Evolutionary conservation across 64 coral and sea anemone genomes (phyloP).

Genomic region (Platygyra sinensis): DNA sequence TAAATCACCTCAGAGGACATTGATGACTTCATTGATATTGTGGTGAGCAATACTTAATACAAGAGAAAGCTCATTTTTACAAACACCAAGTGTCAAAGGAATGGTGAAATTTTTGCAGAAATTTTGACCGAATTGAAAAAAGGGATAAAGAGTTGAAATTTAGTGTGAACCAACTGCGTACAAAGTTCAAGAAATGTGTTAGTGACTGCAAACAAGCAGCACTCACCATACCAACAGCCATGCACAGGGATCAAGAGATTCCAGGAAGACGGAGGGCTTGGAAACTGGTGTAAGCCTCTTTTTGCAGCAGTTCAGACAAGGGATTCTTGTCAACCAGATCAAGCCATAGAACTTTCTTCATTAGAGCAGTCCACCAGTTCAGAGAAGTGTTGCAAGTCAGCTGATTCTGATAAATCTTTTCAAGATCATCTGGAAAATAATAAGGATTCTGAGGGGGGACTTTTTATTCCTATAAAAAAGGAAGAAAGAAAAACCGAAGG

Average conservation of each 20-base stretch:
- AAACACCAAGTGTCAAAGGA: constrained; percentile 48
- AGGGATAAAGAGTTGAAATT: constrained; percentile 31
- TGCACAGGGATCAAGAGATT: constrained; percentile 59
- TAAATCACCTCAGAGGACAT: constrained; percentile 41
- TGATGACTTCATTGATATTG: constrained; percentile 49
- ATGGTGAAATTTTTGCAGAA: constrained; percentile 37
- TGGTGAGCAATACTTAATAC: constrained; percentile 45
- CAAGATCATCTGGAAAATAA: constrained; percentile 24
- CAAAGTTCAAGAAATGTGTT: constrained; percentile 50
- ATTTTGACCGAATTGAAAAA: constrained; percentile 40
- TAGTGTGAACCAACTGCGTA: constrained; percentile 35
- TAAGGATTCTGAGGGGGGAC: constrained; percentile 12
- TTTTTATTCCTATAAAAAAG: constrained; percentile 21
- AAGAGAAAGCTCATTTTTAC: constrained; percentile 41
- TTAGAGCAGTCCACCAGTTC: constrained; percentile 36
- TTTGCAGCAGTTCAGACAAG: constrained; percentile 46
- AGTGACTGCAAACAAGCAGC: constrained; percentile 64
- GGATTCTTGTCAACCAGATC: constrained; percentile 37
- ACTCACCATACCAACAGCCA: constrained; percentile 40
- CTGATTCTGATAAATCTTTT: constrained; percentile 1
- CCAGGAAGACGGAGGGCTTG: constrained; percentile 36
- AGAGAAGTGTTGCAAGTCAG: constrained; percentile 23
- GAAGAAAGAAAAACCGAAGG: constrained; percentile 13
- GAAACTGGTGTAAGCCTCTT: constrained; percentile 47
- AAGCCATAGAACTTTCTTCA: constrained; percentile 35